Conservation (phyloP, 2,888 invertebrate species). For the Hybos culiciformis region DNA sequence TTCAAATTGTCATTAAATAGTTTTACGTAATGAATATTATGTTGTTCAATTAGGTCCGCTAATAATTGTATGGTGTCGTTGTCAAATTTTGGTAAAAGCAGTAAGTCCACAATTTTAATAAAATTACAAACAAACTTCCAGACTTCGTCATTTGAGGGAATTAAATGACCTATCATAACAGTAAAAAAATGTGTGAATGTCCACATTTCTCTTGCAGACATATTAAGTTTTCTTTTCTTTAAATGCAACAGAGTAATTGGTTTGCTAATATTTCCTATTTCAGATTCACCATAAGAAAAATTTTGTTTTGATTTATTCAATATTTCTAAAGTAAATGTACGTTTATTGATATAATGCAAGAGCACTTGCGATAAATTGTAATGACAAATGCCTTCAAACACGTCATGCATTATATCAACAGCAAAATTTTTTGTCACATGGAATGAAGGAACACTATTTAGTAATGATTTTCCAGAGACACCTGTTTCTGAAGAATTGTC, state of each 20-base stretch:
- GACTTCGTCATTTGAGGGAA: conserved; percentile 10
- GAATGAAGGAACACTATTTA: conserved; percentile 10
- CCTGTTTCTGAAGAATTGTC: conserved; percentile 5
- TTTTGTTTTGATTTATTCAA: conserved; percentile 12
- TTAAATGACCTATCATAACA: conserved; percentile 13
- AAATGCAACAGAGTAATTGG: conserved; percentile 6
- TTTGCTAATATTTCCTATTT: conserved; percentile 12
- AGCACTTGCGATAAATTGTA: conserved; percentile 11
- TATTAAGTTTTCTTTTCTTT: conserved; percentile 10
- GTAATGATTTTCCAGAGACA: conserved; percentile 7
- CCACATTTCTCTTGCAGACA: conserved; percentile 15
- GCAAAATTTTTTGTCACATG: conserved; percentile 11
- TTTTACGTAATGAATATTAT: conserved; percentile 5
- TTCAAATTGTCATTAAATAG: conserved; percentile 9
- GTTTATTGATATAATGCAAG: conserved; percentile 9
- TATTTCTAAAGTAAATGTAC: conserved; percentile 10
- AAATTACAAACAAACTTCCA: conserved; percentile 8
- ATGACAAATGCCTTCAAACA: conserved; percentile 10
- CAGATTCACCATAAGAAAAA: conserved; percentile 14
- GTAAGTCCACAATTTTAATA: conserved; percentile 2
- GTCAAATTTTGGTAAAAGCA: conserved; percentile 2
- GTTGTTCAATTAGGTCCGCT: background rate
- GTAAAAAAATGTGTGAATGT: conserved; percentile 13
- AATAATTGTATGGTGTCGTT: background rate
- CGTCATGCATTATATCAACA: conserved; percentile 14